A percentile compares a stretch with the other conserved stretches of the same genome.
phyloP scores from a whole-genome alignment of 2,888 invertebrate species.

The Plagodis dolabraria region DNA sequence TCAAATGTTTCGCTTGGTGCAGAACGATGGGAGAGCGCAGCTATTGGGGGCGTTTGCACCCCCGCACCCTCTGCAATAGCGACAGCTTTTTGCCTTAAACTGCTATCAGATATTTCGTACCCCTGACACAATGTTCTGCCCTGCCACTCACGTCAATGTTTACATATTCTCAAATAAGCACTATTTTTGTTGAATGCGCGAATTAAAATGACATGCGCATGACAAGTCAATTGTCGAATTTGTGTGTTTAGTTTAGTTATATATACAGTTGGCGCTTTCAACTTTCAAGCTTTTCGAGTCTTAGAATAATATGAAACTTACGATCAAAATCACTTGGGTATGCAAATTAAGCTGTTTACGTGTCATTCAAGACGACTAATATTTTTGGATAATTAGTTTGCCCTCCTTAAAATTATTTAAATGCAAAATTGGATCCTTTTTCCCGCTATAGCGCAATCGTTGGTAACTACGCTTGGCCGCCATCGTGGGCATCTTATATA shows the following conservation, averaged over 20 bases:
- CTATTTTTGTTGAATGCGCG: conserved; percentile 57
- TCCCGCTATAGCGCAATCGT: no score
- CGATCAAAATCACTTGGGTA: no score
- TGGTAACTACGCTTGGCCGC: no score
- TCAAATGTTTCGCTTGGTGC: conserved; percentile 22
- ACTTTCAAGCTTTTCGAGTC: not conserved
- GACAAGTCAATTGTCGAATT: conserved; percentile 70
- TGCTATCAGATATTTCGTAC: not conserved
- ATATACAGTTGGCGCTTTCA: no score
- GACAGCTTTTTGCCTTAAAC: conserved; percentile 63
- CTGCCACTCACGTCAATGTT: conserved; percentile 56
- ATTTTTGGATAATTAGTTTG: no score
- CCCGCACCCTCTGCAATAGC: conserved; percentile 45
- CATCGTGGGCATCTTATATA: no score
- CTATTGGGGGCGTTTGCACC: conserved; percentile 48
- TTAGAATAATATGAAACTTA: not conserved
- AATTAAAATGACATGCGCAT: conserved; percentile 67
- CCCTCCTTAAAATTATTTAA: no score
- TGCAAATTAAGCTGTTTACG: no score
- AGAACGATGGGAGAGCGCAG: conserved; percentile 31
- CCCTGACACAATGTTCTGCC: conserved; percentile 60
- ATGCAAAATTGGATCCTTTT: no score
- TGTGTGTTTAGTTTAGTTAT: conserved; percentile 38
- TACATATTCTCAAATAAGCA: conserved; percentile 65
- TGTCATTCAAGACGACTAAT: no score